Evolutionary conservation across 2,797 vertebrate species (phyloP), one percentile per base, ranked within the genome.

Genomic region (Hoplostethus mediterraneus): DNA sequence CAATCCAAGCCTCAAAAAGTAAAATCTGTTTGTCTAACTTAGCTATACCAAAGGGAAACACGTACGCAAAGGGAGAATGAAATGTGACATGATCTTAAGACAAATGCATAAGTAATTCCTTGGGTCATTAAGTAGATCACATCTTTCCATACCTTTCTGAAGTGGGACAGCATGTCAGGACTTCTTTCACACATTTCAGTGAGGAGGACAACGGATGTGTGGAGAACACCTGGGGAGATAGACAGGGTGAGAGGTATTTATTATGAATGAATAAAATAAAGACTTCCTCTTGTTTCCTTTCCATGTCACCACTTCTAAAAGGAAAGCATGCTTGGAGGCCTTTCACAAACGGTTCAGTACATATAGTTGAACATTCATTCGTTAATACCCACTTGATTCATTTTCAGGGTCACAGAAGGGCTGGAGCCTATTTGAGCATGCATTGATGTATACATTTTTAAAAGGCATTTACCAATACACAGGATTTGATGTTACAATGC

Each of bases 171-270:
- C 97, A 98, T 99, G 91, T 99, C 98, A 58, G 98, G 98, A 93
- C 98, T 99, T 93, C 98, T 95, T 93, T 99, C 98, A 90, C 98
- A 99, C 98, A 99, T 99, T 92, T 99, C 98, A 78, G 98, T 99
- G 88, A 99, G 97, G 55, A 99, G 97, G 80, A 99, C 98, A 78
- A 99, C 98, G 42, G 98, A 99, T 63, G 98, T 99, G 84, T 99
- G 98, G 86, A 99, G 97, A 91, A 99, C 98, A 90, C 98, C 98
- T 99, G 86, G 33, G 81, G 75, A 56, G 56, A 77, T 0, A 65
- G 12, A 75, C 1, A 62, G 16, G 59, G 9, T 1, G 17, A 59
- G 57, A 11, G 2, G 60, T 12, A 63, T 70, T 28, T n/a, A 4
- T 45, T 48, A 53, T 25, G 3, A 38, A 52, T 16, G 0, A n/a